Percentiles rank a stretch among this genome's conserved stretches.
These are phyloP conservation scores for Pissodes strobi DNA, from an alignment of 1,140 invertebrate species.

Conservation along the genomic window DNA sequence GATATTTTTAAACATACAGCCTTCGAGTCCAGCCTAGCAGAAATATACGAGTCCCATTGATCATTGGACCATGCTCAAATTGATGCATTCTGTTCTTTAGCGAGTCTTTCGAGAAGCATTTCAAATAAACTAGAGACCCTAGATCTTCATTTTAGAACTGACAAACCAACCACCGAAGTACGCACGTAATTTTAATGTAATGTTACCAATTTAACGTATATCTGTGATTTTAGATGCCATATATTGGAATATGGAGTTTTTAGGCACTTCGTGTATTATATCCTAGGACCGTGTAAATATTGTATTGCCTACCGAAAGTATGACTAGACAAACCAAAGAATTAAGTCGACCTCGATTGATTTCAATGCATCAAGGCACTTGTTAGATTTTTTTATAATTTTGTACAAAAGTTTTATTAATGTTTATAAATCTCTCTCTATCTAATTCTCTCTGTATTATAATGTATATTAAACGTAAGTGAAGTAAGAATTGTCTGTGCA, in stretches of 20 bases:
- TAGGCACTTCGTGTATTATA: constrained; percentile 17
- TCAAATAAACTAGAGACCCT: no score
- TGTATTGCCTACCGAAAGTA: constrained; percentile 1
- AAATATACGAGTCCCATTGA: no score
- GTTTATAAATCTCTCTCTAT: background rate
- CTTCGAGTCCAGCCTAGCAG: no score
- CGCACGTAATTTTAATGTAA: constrained; percentile 4
- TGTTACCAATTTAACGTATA: constrained; percentile 30
- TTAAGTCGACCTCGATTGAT: background rate
- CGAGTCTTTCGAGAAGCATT: no score
- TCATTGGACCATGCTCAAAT: no score
- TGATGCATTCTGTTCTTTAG: no score
- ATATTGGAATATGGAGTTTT: constrained; percentile 47
- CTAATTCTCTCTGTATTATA: background rate
- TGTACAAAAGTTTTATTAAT: background rate
- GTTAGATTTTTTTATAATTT: background rate
- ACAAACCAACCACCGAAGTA: constrained; percentile 30
- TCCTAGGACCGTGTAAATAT: no score
- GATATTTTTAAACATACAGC: no score
- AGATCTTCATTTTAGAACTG: no score
- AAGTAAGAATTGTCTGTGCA: constrained; percentile 6
- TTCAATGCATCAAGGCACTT: background rate
- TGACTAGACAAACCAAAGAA: constrained; percentile 25
- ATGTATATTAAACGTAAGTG: background rate
- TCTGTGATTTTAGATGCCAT: constrained; percentile 53